These are phyloP conservation scores for Bombycilla garrulus DNA, from an alignment of 2,113 vertebrate species.

Conservation along the genomic window DNA sequence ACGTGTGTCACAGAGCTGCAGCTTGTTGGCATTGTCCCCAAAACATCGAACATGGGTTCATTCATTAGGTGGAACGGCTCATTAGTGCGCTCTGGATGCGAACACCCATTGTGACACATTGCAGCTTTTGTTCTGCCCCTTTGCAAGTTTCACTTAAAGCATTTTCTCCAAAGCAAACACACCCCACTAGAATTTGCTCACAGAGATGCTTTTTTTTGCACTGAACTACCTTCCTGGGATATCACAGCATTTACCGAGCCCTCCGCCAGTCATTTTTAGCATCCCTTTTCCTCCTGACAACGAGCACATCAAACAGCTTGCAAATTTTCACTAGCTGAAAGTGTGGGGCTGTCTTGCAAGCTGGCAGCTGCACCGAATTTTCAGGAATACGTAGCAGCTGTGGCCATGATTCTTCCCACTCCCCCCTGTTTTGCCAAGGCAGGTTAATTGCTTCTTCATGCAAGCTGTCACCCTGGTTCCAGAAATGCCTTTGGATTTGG, in stretches of 20 bases:
- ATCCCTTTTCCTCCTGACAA: not conserved
- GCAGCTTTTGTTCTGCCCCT: not conserved
- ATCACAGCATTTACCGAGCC: not conserved
- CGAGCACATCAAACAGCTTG: not conserved
- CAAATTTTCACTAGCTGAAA: not conserved
- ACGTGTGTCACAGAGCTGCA: not conserved
- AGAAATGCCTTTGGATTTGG: not conserved
- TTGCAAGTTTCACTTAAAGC: not conserved
- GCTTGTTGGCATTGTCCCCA: not conserved
- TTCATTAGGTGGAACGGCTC: not conserved
- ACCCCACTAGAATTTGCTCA: not conserved
- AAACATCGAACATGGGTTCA: not conserved
- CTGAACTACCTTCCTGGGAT: not conserved
- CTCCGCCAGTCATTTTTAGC: not conserved
- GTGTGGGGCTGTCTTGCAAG: not conserved
- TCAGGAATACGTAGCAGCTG: not conserved
- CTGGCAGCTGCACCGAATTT: not conserved
- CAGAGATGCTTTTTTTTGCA: not conserved
- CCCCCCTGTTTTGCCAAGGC: not conserved
- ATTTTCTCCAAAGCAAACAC: not conserved
- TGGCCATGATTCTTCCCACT: not conserved
- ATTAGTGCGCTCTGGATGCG: not conserved
- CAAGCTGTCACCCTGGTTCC: not conserved
- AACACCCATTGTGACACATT: not conserved
- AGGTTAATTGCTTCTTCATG: slow-evolving; percentile 8